Conservation (phyloP, 2,888 invertebrate genomes). For the Cantharis flavilabris region DNA sequence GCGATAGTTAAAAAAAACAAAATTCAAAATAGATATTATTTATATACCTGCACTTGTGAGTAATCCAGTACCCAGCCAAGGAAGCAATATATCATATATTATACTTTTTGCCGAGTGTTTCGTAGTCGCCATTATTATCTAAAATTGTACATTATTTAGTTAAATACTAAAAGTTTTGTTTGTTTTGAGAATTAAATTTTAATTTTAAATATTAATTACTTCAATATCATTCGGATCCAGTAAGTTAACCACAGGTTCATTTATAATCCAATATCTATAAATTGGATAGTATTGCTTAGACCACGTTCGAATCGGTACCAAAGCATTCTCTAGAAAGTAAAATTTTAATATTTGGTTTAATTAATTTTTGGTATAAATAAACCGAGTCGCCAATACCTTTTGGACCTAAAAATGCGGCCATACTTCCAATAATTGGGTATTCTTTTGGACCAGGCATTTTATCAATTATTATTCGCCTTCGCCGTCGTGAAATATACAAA, state of each 20-base stretch:
- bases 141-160: not conserved
- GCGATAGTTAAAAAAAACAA: no score
- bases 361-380: no score
- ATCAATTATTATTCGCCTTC: not conserved
- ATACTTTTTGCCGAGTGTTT: not conserved
- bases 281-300: not conserved
- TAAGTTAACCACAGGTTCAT: not conserved
- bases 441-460: not conserved
- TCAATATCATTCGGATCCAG: not conserved
- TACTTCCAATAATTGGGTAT: not conserved
- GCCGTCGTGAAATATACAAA: not conserved
- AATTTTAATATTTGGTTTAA: no score
- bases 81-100: constrained; percentile 42
- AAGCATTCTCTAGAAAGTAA: not conserved
- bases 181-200: not conserved
- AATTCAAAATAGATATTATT: no score
- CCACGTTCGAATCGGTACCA: not conserved
- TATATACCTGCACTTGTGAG: constrained; percentile 46
- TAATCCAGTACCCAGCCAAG: constrained; percentile 50
- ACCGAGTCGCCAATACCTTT: not conserved
- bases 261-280: not conserved
- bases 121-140: not conserved
- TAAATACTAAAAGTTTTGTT: no score
- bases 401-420: not conserved
- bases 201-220: not conserved